Evolutionary conservation across 2,113 vertebrate species (phyloP).

Genomic region (Microcebus lehilahytsara): DNA sequence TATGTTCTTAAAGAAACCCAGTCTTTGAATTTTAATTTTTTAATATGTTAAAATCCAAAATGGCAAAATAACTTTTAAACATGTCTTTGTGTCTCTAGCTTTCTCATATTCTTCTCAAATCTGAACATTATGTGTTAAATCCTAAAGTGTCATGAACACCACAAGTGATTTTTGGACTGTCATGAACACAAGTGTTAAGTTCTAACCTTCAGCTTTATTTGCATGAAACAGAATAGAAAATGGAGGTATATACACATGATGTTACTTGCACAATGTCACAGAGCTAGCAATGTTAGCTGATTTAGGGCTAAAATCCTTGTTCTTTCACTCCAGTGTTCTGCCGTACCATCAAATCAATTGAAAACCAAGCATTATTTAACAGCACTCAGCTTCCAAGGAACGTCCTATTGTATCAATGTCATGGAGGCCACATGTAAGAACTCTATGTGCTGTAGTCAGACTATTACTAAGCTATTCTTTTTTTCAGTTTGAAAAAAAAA

Average conservation of each 20-base stretch:
- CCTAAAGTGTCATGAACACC: neutral
- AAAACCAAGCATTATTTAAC: constrained; percentile 43
- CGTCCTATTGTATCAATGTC: neutral
- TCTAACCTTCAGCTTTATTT: neutral
- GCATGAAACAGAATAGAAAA: neutral
- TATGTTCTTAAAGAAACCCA: constrained; percentile 36
- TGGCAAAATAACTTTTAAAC: constrained; percentile 27
- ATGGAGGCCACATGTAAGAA: neutral
- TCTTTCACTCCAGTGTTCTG: neutral
- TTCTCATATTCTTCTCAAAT: constrained; percentile 2
- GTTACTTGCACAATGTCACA: neutral
- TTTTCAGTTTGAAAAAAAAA: neutral
- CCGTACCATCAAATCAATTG: neutral
- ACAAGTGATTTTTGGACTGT: constrained; percentile 12
- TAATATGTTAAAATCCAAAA: constrained; percentile 48
- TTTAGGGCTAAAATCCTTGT: neutral
- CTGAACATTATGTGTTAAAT: neutral
- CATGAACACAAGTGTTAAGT: neutral
- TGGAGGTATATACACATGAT: neutral
- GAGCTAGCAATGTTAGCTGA: neutral
- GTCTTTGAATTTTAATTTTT: neutral
- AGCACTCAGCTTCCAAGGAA: constrained; percentile 10
- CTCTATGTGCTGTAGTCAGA: neutral
- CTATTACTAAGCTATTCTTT: neutral
- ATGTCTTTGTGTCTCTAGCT: neutral